Percentiles rank a stretch among this genome's conserved stretches.
phyloP scores from a whole-genome alignment of 2,888 invertebrate species.

The Falcaria lacertinaria region DNA sequence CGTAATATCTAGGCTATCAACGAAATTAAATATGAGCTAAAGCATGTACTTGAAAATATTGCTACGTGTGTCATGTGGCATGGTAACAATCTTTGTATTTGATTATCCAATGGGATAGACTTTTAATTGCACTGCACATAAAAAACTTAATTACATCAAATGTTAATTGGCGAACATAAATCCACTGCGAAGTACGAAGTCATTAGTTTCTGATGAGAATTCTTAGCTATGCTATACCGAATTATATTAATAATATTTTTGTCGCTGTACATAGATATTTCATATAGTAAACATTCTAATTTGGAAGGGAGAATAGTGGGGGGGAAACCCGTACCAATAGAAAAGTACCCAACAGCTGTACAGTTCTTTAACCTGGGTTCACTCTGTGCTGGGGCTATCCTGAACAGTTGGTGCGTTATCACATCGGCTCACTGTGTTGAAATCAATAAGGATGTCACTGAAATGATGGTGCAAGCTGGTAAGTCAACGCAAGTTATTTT shows the following conservation, averaged over 20 bases:
- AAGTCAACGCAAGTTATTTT: slow-evolving; percentile 14
- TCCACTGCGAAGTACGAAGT: not conserved
- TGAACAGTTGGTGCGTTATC: slow-evolving; percentile 49
- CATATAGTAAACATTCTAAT: not conserved
- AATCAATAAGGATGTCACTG: slow-evolving; percentile 27
- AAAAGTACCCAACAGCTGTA: slow-evolving; percentile 40
- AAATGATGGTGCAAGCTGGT: slow-evolving; percentile 52
- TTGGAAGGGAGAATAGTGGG: slow-evolving; percentile 40
- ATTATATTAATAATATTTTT: not conserved
- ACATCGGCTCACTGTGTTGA: slow-evolving; percentile 61
- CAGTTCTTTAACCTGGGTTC: slow-evolving; percentile 48
- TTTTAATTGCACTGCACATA: not conserved
- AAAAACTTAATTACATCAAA: slow-evolving; percentile 3
- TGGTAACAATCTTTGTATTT: no score
- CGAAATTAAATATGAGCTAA: no score
- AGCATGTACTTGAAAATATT: no score
- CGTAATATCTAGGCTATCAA: no score
- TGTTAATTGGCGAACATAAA: not conserved
- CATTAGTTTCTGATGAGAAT: not conserved
- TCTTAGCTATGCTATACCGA: not conserved
- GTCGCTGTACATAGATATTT: not conserved
- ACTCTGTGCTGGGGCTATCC: slow-evolving; percentile 50
- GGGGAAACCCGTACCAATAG: slow-evolving; percentile 32
- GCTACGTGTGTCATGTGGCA: no score
- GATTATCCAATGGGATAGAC: no score